Conservation (phyloP, 2,113 vertebrate genomes). For the Cephalophus harveyi region DNA sequence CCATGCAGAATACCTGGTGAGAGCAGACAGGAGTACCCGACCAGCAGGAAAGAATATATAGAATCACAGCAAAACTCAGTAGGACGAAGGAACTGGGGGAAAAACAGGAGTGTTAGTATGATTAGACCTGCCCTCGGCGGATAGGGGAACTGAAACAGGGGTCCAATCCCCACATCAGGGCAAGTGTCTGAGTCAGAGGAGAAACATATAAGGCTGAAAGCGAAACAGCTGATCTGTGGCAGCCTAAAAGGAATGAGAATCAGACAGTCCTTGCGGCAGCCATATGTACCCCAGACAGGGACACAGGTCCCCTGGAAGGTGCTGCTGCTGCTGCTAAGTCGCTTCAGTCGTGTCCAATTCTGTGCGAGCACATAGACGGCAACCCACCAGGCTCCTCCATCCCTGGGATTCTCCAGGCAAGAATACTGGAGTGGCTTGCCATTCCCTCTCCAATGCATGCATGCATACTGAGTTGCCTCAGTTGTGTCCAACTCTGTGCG, state of each 20-base stretch:
- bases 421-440: background rate
- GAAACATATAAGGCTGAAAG: too few species aligned
- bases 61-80: background rate
- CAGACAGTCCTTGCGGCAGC: background rate
- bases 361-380: background rate
- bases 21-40: background rate
- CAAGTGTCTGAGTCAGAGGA: too few species aligned
- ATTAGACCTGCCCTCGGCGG: rapidly evolving
- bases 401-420: background rate
- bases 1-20: background rate
- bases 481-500: too few species aligned
- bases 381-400: background rate
- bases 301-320: background rate
- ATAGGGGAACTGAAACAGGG: background rate
- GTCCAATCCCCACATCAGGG: too few species aligned
- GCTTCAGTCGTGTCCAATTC: background rate
- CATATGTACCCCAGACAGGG: background rate
- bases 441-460: too few species aligned
- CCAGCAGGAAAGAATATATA: background rate
- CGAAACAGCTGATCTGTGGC: too few species aligned
- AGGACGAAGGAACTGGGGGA: background rate
- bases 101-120: background rate
- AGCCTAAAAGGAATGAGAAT: background rate
- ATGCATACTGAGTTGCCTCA: too few species aligned
- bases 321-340: background rate